Base-by-base conservation (phyloP, 2,888 invertebrate species). In the Lithophane socia region DNA sequence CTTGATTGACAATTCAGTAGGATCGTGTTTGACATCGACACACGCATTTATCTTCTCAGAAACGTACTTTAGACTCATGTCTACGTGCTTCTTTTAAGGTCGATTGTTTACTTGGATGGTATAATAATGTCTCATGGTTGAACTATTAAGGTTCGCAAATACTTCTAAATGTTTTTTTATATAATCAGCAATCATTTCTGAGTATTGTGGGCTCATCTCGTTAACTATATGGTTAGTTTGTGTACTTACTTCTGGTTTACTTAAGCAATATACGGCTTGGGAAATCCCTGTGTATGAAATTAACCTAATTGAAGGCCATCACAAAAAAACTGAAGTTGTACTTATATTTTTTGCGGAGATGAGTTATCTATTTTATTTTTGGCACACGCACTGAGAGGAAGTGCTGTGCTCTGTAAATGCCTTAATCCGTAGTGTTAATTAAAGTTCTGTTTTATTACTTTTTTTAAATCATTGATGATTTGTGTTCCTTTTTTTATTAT, bases 171-270 rank as follows among this genome's bases (percentile, higher is more conserved):
- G 5, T 24, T 42, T n/a, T 68, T 71, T 63, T 44, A 37, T 18
- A 12, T 71, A 16, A 42, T 21, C 1, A 24, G 52, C 29, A 37
- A 37, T 37, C 37, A 37, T 37, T 70, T 70, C 72, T 54, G 54
- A 44, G 71, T 54, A 73, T 24, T 44, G 42, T 24, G 52, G n/a
- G 9, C 10, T n/a, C 52, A 0, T 52, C 52, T 21, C 52, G 21
- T 52, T 21, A 52, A 9, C 18, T 52, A 21, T 52, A 21, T 21
- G 52, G 21, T 52, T 52, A 10, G 29, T 42, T 16, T 44, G 21
- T 54, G 42, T 49, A 42, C 24, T n/a, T 47, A 71, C 8, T 18
- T 74, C n/a, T 42, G 49, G 58, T 73, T 73, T 24, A 58, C 24
- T 13, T 21, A 21, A 29, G 10, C 24, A n/a, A 58, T 13, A 29